Conservation (phyloP, 1,140 invertebrate species). For the Bombyx mandarina region DNA sequence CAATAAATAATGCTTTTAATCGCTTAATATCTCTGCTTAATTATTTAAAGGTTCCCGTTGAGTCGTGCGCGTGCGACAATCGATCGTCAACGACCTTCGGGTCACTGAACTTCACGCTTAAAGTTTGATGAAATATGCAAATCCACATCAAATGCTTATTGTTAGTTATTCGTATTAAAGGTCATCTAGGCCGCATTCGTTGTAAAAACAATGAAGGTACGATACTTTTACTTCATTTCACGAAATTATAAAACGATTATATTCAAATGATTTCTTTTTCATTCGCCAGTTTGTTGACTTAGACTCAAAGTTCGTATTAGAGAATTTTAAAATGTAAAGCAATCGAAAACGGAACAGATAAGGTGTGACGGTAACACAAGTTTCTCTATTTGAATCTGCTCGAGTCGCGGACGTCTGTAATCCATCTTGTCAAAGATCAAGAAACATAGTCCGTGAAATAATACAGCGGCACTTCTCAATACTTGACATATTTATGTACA, state of each 20-base stretch:
- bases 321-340: too few relatives aligned
- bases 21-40: neutral
- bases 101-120: conserved; percentile 21
- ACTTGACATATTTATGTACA: conserved; percentile 69
- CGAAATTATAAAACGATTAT: too few relatives aligned
- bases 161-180: neutral
- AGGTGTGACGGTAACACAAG: neutral
- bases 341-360: too few relatives aligned
- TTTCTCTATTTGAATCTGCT: neutral
- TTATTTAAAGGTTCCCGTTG: neutral
- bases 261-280: too few relatives aligned
- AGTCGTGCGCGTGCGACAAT: conserved; percentile 25
- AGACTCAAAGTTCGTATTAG: too few relatives aligned
- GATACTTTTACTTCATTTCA: too few relatives aligned
- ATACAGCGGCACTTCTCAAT: conserved; percentile 48
- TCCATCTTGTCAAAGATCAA: conserved; percentile 29
- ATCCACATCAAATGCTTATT: neutral
- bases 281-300: too few relatives aligned
- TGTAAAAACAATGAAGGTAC: too few relatives aligned
- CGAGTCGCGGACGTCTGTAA: neutral
- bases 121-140: conserved; percentile 1
- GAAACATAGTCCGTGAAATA: conserved; percentile 27
- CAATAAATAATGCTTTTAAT: conserved; percentile 14
- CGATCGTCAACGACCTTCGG: conserved; percentile 27
- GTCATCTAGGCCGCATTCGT: conserved; percentile 9